Base-by-base conservation (phyloP, 2,113 vertebrate genomes). In the Anolis sagrei region DNA sequence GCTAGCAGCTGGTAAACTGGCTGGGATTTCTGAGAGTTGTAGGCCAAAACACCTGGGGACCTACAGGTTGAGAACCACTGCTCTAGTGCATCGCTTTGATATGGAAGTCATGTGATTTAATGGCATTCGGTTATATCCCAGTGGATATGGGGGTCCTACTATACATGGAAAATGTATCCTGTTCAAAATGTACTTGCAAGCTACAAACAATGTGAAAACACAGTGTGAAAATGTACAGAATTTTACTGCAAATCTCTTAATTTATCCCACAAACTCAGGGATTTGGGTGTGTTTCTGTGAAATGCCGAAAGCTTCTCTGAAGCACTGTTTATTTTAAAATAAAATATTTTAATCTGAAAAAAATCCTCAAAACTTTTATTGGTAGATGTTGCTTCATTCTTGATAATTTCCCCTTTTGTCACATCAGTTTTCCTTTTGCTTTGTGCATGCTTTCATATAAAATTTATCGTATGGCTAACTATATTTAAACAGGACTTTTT, bases 201-300 rank as follows among this genome's bases (percentile, higher is more conserved):
- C 19, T 9, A 62, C 64, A 61, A 79, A 32, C 14, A 39, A 29
- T 58, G 1, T 58, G 64, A 75, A 14, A 61, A 5, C 23, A 44
- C 11, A 25, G 49, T 48, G 6, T 72, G 36, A 58, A 64, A 23
- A 23, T 69, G 16, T 6, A n/a, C 29, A 54, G 27, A 21, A 23
- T 34, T 4, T 5, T 16, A 9, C 14, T 70, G 19, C 66, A 79
- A 51, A 18, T 51, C 2, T 58, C 11, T 82, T 44, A 83, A 75
- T 44, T 19, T 74, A 62, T 29, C 16, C 51, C 29, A 64, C 39
- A 75, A 74, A 66, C 84, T 81, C 84, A 86, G 78, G 84, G 70
- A 80, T 36, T 16, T 81, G 34, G 54, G 19, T 27, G 1, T 62
- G 11, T 79, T 61, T 73, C 39, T 54, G 10, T 61, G 51, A 7